Base-by-base conservation (phyloP, 2,797 vertebrate genomes). In the Arctocebus calabarensis region DNA sequence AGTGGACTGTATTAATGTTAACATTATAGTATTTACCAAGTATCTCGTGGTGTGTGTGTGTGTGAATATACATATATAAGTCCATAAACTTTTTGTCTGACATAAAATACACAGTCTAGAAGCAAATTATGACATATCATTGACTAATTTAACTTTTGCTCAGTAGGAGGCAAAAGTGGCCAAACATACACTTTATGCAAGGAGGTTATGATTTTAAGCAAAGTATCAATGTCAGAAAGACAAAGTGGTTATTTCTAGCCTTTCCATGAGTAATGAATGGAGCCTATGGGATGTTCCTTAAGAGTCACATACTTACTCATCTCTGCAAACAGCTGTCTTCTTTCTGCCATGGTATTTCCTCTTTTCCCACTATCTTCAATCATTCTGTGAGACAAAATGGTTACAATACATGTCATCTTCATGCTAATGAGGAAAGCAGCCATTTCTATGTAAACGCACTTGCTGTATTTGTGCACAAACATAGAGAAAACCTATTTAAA, bases 311-410 rank as follows among this genome's bases (percentile, higher is more conserved):
- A 99, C 99, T 99, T 99, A 99, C 99, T 99, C 99, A 99, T 99
- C 98, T 99, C 99, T 97, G 99, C 99, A 99, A 99, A 99, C 98
- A 99, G 99, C 98, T 99, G 99, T 99, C 99, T 99, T 99, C 99
- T 99, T 98, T 99, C 99, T 98, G 99, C 99, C 99, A 99, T 99
- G 99, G 98, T 99, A 99, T 99, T 99, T 98, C 99, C 98, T 98
- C 99, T 99, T 98, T 98, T 98, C 97, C 98, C 98, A 98, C 98
- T 98, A 98, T 99, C 99, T 99, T 99, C 99, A 99, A 99, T 99
- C 99, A 99, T 99, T 99, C 99, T 99, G 98, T 82, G 98, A 97
- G 98, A 98, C 98, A 98, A 97, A 98, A 99, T 97, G 88, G 97
- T 82, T 97, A 98, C 70, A 97, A 93, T 87, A 90, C 19, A 27